Evolutionary conservation across 2,797 vertebrate genomes (phyloP), one percentile per base, ranked within the genome.

Genomic region (Pterois miles): DNA sequence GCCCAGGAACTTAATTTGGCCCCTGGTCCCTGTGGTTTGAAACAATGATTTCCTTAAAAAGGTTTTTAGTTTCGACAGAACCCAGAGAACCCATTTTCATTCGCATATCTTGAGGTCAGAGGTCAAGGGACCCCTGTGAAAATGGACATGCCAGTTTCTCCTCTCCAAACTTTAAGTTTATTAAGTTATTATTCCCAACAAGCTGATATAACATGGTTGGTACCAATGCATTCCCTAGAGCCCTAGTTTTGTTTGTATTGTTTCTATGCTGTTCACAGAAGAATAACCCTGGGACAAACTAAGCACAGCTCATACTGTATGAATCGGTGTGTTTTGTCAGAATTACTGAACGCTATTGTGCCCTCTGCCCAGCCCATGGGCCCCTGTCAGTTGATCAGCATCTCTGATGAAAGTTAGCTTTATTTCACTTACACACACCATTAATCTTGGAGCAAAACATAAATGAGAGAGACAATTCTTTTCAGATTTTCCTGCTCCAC

Each of bases 151-250:
- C 18, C 43, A 46, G 8, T 46, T 46, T 46, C 20, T 46, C 43
- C 43, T 46, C 18, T 0, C 43, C 18, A 8, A 46, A 0, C 18
- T 46, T 46, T 46, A 20, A 0, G 1, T 46, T n/a, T n/a, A n/a
- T n/a, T n/a, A 0, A 46, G 43, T 46, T 46, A 20, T 46, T 46
- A 46, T 46, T 20, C 43, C 43, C 43, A 46, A 46, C 43, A 46
- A 20, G 43, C 0, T 46, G 20, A 0, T 46, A 46, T 46, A 3
- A 0, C 1, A 46, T 46, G 8, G 7, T 46, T 46, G 43, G 43
- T 46, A 46, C 43, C 43, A 33, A 33, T 33, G 6, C 6, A 33
- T 33, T 33, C 31, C 6, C 8, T 33, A 33, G 31, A 46, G 43
- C 43, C 16, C 18, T 46, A 46, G 34, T 48, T 58, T 1, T 34